These are phyloP conservation scores for Brachionus koreanus DNA, from an alignment of 1,140 invertebrate genomes.

Conservation along the genomic window DNA sequence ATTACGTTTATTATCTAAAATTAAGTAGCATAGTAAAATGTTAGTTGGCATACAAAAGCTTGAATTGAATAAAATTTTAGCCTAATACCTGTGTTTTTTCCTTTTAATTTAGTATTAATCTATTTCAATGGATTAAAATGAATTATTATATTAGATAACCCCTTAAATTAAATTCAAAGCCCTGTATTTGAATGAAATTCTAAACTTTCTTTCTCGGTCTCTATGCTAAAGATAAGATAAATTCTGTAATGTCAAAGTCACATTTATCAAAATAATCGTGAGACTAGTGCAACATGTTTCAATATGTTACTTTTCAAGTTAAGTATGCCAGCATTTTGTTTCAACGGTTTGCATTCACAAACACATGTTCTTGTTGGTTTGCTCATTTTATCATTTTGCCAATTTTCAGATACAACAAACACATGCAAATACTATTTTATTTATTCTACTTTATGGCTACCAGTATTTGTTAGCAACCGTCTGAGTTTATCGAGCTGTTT, in stretches of 20 bases:
- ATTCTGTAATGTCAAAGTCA: constrained; percentile 16
- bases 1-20: constrained; percentile 23
- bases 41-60: not conserved
- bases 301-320: not conserved
- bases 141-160: constrained; percentile 35
- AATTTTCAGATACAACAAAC: not conserved
- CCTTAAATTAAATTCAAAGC: constrained; percentile 30
- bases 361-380: not conserved
- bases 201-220: not conserved
- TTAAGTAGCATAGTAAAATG: constrained; percentile 26
- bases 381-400: not conserved
- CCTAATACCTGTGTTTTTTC: constrained; percentile 29
- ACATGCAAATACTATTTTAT: not conserved
- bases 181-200: not conserved
- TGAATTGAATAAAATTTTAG: not conserved
- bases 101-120: constrained; percentile 26
- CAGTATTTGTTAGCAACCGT: too few relatives aligned
- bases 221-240: constrained; percentile 18
- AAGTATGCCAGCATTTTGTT: not conserved
- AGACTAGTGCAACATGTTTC: not conserved
- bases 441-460: too few relatives aligned
- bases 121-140: constrained; percentile 37
- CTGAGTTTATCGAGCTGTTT: too few relatives aligned
- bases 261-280: not conserved
- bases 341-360: not conserved